Evolutionary conservation across 1,140 invertebrate genomes (phyloP), one percentile per base, ranked within the genome.

Genomic region (Polypedilum vanderplanki): DNA sequence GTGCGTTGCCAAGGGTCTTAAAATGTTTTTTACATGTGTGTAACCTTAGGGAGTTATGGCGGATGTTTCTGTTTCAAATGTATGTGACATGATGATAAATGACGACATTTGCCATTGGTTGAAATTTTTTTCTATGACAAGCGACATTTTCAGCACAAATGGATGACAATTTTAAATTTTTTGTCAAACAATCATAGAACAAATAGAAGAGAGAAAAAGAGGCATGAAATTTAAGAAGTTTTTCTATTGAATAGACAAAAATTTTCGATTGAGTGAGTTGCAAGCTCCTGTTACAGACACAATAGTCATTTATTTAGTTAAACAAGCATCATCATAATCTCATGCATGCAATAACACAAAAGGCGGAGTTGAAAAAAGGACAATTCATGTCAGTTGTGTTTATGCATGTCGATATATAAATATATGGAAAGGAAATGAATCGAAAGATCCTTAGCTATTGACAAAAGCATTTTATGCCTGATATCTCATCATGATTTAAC

Each of bases 381-480:
- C 65, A 70, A 70, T 57, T 57, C 46, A 57, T 57, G 46, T 57
- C 46, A 57, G 46, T 57, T 57, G 46, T 57, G 41, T 46, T 8
- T 15, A 46, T 46, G 41, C 41, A 46, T 46, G 41, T 46, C n/a
- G n/a, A n/a, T n/a, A n/a, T n/a, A n/a, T n/a, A 1, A 5, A 33
- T 33, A 33, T 17, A 57, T 57, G 10, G 65, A 18, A 18, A 70
- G 20, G 65, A 70, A 10, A 70, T 22, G 7, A 18, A 20, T 18
- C 7, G 65, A 20, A 9, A 70, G 9, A 18, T 70, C 18, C 3
- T 70, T 7, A 18, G 7, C 65, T 70, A 70, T 70, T 70, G 65
- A 70, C 65, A 70, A 20, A 70, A 20, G 18, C n/a, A 18, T 20
- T 18, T 70, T 57, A 8, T n/a, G 65, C 17, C 17, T n/a, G 15